phyloP scores from a whole-genome alignment of 2,888 invertebrate genomes.

The Cyclophora albipunctata region DNA sequence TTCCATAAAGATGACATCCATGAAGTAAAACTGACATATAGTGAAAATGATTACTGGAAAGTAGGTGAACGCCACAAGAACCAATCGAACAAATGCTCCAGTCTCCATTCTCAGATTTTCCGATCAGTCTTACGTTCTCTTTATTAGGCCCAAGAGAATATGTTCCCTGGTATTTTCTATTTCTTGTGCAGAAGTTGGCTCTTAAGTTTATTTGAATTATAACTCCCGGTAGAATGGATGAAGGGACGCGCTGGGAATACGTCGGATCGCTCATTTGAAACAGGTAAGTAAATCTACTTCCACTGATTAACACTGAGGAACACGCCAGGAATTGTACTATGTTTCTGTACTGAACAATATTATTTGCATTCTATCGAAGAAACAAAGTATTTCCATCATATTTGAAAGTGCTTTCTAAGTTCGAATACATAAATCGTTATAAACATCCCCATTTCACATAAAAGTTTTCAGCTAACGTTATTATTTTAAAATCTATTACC shows the following conservation, averaged over 20 bases:
- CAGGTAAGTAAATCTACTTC: too few relatives aligned
- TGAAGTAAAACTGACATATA: too few relatives aligned
- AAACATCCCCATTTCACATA: slow-evolving; percentile 10
- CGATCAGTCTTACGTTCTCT: slow-evolving; percentile 5
- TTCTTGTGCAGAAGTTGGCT: slow-evolving; percentile 23
- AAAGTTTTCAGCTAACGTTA: not conserved
- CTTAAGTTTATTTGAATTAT: slow-evolving; percentile 44
- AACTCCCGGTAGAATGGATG: slow-evolving; percentile 28
- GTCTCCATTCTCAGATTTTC: not conserved
- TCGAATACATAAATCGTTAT: not conserved
- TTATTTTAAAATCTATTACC: not conserved
- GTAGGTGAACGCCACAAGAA: not conserved
- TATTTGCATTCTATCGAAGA: too few relatives aligned
- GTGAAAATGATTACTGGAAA: too few relatives aligned
- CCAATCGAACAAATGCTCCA: slow-evolving; percentile 1
- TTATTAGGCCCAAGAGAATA: slow-evolving; percentile 18
- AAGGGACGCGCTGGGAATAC: slow-evolving; percentile 37
- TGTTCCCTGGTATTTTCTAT: slow-evolving; percentile 24
- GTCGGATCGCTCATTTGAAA: slow-evolving; percentile 2
- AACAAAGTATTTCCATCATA: too few relatives aligned
- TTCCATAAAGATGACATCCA: too few relatives aligned
- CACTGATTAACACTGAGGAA: too few relatives aligned
- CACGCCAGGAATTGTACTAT: too few relatives aligned
- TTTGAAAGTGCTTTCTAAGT: too few relatives aligned
- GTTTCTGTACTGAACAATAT: too few relatives aligned